A percentile compares a stretch with the other conserved stretches of the same genome.
These are phyloP conservation scores for Clarias magur DNA, from an alignment of 2,113 vertebrate genomes.

Conservation along the genomic window DNA sequence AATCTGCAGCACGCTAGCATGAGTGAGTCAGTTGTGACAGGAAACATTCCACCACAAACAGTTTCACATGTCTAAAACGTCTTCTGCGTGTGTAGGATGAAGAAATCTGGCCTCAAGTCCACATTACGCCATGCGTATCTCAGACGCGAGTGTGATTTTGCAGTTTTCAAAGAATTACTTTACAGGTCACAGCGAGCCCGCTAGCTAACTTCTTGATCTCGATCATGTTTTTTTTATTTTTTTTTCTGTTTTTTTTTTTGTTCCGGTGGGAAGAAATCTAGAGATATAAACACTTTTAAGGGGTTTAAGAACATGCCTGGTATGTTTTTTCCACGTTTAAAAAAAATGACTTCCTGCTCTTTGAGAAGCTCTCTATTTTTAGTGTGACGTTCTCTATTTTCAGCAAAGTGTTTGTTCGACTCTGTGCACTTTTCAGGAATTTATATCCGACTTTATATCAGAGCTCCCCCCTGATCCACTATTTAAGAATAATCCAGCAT, in stretches of 20 bases:
- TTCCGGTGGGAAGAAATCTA: too few species aligned
- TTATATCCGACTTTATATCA: neutral
- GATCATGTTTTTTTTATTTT: neutral
- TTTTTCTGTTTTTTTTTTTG: neutral
- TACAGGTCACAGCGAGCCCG: too few species aligned
- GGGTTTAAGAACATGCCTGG: neutral
- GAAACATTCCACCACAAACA: conserved; percentile 23
- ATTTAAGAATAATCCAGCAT: neutral
- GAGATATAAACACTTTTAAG: neutral
- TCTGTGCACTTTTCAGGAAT: neutral
- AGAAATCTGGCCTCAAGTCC: neutral
- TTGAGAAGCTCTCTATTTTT: neutral
- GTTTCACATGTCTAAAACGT: neutral
- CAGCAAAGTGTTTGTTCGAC: neutral
- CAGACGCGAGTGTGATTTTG: neutral
- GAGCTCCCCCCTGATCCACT: neutral
- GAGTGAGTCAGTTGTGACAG: conserved; percentile 23
- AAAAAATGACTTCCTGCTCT: neutral
- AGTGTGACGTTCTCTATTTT: neutral
- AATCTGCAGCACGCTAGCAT: neutral
- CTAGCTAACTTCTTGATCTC: neutral
- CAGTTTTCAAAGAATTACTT: too few species aligned
- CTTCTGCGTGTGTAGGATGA: too few species aligned
- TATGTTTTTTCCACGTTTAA: neutral
- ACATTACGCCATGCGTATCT: neutral